Conservation (phyloP, 2,113 vertebrate genomes). For the Pipa parva region DNA sequence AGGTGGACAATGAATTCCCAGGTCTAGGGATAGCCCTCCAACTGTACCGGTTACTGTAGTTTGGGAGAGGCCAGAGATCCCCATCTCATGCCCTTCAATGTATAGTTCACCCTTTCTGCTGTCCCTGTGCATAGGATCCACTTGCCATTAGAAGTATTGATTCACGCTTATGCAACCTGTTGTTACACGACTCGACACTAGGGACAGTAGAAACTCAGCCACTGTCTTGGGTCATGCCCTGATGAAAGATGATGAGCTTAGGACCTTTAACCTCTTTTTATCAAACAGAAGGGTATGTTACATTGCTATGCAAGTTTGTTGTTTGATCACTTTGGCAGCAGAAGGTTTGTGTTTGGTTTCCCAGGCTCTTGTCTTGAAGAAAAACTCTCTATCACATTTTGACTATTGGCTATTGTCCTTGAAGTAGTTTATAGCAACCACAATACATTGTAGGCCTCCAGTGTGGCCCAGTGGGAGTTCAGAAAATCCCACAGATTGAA, state of each 20-base stretch:
- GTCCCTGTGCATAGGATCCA: slow-evolving; percentile 18
- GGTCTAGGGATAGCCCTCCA: neutral
- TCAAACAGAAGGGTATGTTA: too few species aligned
- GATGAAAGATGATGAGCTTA: neutral
- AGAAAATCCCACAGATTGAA: too few species aligned
- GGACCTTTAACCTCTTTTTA: neutral
- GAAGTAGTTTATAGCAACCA: neutral
- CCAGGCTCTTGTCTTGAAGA: neutral
- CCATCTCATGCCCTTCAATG: slow-evolving; percentile 3
- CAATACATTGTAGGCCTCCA: neutral
- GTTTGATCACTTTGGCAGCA: too few species aligned
- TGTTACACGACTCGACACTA: slow-evolving; percentile 55
- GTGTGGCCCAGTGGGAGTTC: neutral
- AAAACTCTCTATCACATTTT: neutral
- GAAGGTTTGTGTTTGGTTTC: slow-evolving; percentile 5
- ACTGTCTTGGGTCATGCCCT: slow-evolving; percentile 5
- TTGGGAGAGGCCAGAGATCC: neutral
- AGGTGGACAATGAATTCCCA: too few species aligned
- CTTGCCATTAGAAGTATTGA: slow-evolving; percentile 22
- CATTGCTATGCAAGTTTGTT: too few species aligned
- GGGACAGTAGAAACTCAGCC: slow-evolving; percentile 13
- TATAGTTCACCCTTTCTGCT: neutral
- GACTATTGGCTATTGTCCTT: neutral
- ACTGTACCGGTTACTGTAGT: neutral
- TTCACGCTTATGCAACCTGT: slow-evolving; percentile 57